Percentiles rank a stretch among this genome's conserved stretches.
phyloP scores from a whole-genome alignment of 2,113 vertebrate species.

The Chaetura pelagica region DNA sequence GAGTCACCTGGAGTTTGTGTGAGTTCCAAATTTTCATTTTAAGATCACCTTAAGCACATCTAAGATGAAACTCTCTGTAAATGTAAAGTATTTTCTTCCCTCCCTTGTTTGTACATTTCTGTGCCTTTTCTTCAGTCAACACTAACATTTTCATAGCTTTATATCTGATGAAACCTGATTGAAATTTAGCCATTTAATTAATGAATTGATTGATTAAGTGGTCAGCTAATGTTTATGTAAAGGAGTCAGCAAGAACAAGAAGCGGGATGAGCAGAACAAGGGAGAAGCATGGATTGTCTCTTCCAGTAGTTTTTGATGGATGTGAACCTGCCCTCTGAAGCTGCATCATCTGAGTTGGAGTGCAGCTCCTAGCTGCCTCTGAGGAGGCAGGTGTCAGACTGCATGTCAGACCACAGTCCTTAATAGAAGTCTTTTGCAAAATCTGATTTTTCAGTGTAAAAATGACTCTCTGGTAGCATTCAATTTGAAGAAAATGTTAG shows the following conservation, averaged over 20 bases:
- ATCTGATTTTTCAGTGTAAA: neutral
- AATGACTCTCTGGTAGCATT: neutral
- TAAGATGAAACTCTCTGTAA: neutral
- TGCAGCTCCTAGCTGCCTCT: neutral
- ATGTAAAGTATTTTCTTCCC: neutral
- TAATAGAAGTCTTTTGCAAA: neutral
- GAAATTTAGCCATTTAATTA: neutral
- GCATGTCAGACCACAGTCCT: neutral
- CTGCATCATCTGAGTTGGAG: neutral
- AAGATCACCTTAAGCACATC: neutral
- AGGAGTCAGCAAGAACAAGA: neutral
- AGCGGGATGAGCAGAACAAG: fast-evolving
- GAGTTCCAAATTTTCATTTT: neutral
- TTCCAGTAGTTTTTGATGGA: neutral
- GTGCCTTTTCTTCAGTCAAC: neutral
- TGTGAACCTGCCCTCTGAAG: neutral
- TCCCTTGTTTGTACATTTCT: neutral
- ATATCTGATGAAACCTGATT: neutral
- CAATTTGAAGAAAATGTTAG: slow-evolving; percentile 1
- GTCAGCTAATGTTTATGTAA: neutral
- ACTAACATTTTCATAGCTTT: neutral
- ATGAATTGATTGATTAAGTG: neutral
- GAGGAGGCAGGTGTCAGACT: neutral
- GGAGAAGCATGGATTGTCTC: neutral
- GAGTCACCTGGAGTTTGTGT: neutral